A percentile compares a stretch with the other conserved stretches of the same genome.
Evolutionary conservation across 2,113 vertebrate genomes (phyloP).

Genomic region (Thymallus thymallus): DNA sequence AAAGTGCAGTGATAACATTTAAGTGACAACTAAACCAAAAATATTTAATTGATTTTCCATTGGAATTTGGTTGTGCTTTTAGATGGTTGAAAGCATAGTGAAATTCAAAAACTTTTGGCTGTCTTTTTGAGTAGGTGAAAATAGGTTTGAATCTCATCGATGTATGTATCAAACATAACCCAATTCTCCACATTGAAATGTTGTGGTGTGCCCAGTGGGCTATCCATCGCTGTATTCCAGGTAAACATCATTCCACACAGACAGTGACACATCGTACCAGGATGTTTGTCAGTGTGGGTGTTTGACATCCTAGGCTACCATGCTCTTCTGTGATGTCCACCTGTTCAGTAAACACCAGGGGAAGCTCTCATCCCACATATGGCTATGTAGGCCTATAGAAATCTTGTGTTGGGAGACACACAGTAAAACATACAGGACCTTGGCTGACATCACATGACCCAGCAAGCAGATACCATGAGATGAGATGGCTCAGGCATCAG

Average conservation of each 20-base stretch:
- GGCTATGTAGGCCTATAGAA: neutral
- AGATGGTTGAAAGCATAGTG: too few relatives aligned
- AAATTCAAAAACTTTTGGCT: too few relatives aligned
- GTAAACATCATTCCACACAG: neutral
- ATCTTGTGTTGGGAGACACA: neutral
- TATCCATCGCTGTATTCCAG: neutral
- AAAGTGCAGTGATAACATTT: too few relatives aligned
- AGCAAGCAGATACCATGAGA: conserved; percentile 25
- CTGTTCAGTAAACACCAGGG: neutral
- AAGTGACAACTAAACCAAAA: too few relatives aligned
- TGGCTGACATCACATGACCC: conserved; percentile 24
- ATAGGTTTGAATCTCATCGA: too few relatives aligned
- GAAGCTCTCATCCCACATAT: neutral
- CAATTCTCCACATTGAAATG: too few relatives aligned
- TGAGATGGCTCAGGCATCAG: neutral
- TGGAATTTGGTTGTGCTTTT: too few relatives aligned
- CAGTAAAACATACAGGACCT: neutral
- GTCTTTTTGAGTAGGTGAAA: too few relatives aligned
- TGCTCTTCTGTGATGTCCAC: neutral
- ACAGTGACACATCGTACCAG: neutral
- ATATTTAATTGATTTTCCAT: too few relatives aligned
- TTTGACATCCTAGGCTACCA: neutral
- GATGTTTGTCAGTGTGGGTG: neutral
- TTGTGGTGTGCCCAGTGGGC: too few relatives aligned
- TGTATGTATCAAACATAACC: too few relatives aligned